Evolutionary conservation across 2,888 invertebrate species (phyloP).

Genomic region (Anoplius nigerrimus): DNA sequence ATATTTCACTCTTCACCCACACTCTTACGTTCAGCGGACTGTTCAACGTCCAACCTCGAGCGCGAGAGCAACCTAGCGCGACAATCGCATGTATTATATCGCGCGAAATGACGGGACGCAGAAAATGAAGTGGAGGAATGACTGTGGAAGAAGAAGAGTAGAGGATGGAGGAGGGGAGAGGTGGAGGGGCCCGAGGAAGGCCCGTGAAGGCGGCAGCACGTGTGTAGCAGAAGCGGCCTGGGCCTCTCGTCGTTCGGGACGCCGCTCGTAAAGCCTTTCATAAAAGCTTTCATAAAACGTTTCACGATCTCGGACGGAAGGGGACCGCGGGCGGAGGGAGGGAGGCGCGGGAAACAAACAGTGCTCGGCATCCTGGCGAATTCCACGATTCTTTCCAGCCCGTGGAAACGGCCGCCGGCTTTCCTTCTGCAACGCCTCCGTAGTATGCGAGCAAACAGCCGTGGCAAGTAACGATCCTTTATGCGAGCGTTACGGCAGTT

Average conservation of each 20-base stretch:
- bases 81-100: too few species aligned
- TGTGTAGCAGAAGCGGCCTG: constrained; percentile 66
- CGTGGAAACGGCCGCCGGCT: too few species aligned
- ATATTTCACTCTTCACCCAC: too few species aligned
- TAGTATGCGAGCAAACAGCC: too few species aligned
- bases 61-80: too few species aligned
- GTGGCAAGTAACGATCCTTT: too few species aligned
- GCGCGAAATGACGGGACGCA: neutral
- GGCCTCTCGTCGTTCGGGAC: constrained; percentile 58
- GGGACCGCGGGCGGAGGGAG: neutral
- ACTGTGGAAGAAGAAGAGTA: constrained; percentile 18
- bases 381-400: constrained; percentile 22
- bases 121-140: constrained; percentile 2
- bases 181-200: constrained; percentile 7
- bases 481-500: too few species aligned
- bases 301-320: constrained; percentile 59
- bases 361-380: constrained; percentile 19
- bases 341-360: too few species aligned
- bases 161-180: constrained; percentile 16
- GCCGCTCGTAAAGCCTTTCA: constrained; percentile 68
- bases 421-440: too few species aligned
- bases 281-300: constrained; percentile 72
- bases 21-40: too few species aligned
- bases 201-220: constrained; percentile 56
- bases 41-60: too few species aligned